phyloP scores from a whole-genome alignment of 2,888 invertebrate species.

The Lochmaea crataegi region DNA sequence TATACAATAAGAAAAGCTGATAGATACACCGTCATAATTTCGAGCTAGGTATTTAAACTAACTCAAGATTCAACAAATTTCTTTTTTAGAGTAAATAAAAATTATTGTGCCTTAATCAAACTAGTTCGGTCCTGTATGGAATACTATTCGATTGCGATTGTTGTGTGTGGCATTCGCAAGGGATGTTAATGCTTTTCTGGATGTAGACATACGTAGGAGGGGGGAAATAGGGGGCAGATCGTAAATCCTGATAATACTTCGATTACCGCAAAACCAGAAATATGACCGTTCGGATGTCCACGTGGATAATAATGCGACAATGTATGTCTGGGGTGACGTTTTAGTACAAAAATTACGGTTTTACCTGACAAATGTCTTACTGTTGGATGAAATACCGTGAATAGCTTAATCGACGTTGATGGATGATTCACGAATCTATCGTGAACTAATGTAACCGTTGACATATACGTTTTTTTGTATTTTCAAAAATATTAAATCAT shows the following conservation, averaged over 20 bases:
- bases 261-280: slow-evolving; percentile 40
- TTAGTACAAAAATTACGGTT: slow-evolving; percentile 3
- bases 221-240: slow-evolving; percentile 34
- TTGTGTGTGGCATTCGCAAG: slow-evolving; percentile 33
- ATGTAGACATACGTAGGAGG: slow-evolving; percentile 12
- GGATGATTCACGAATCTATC: background rate
- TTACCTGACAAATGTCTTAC: slow-evolving; percentile 9
- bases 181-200: slow-evolving; percentile 29
- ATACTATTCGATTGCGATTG: slow-evolving; percentile 28
- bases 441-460: background rate
- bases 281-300: slow-evolving; percentile 35
- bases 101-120: background rate
- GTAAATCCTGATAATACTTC: slow-evolving; percentile 40
- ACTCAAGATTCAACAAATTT: no score
- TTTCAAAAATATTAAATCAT: no score
- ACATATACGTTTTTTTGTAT: no score
- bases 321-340: slow-evolving; percentile 31
- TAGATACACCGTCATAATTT: no score
- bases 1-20: no score
- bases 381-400: slow-evolving; percentile 1
- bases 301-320: slow-evolving; percentile 32
- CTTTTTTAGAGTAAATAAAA: background rate
- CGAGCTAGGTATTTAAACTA: no score
- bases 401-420: background rate
- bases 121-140: slow-evolving; percentile 14